Evolutionary conservation across 2,888 invertebrate species (phyloP).

Genomic region (Noctua janthina): DNA sequence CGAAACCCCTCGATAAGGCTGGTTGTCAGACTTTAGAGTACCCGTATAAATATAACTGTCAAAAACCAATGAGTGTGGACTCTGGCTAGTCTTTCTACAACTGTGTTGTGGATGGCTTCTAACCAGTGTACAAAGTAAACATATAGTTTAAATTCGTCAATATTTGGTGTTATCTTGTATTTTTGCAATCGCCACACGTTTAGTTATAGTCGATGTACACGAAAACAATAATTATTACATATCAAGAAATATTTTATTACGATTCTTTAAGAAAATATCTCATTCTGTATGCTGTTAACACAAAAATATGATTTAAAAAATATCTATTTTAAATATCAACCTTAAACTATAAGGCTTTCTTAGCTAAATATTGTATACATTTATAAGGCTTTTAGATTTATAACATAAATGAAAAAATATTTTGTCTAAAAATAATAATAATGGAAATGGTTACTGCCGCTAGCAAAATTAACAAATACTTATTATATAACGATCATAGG

Average conservation of each 20-base stretch:
- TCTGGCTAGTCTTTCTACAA: too few relatives aligned
- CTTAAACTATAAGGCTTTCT: slow-evolving; percentile 19
- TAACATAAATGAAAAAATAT: slow-evolving; percentile 20
- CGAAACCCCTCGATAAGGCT: background rate
- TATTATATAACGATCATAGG: background rate
- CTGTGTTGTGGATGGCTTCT: too few relatives aligned
- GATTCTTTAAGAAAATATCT: slow-evolving; percentile 34
- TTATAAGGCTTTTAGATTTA: slow-evolving; percentile 20
- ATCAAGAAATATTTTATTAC: slow-evolving; percentile 68
- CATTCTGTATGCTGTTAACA: slow-evolving; percentile 52
- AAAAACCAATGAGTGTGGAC: background rate
- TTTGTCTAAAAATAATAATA: slow-evolving; percentile 33
- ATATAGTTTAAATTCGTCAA: slow-evolving; percentile 41
- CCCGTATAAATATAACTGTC: background rate
- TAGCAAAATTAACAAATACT: slow-evolving; percentile 13
- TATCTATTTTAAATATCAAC: background rate
- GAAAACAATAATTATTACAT: slow-evolving; percentile 71
- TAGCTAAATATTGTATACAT: too few relatives aligned
- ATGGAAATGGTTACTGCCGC: slow-evolving; percentile 7
- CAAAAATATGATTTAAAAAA: background rate
- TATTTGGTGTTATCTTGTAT: slow-evolving; percentile 38
- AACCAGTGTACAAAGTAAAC: background rate
- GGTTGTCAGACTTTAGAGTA: background rate
- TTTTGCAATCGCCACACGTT: slow-evolving; percentile 54
- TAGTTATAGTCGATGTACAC: slow-evolving; percentile 48